Conservation (phyloP, 2,113 vertebrate genomes). For the Tyto alba region DNA sequence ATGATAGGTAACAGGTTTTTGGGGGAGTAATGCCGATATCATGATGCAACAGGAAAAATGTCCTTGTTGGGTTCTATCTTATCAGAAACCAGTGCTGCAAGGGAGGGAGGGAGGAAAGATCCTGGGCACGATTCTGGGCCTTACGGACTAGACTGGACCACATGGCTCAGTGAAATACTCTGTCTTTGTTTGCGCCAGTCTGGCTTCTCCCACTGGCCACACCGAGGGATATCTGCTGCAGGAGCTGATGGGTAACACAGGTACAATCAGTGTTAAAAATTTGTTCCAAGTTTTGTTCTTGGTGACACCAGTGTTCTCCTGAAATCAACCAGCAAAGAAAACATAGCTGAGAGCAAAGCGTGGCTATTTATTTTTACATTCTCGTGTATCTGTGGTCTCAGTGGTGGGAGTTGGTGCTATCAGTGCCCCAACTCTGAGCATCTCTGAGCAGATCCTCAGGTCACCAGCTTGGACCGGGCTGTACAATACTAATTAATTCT, state of each 20-base stretch:
- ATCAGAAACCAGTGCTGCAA: background rate
- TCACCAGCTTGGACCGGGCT: accelerated
- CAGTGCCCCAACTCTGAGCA: background rate
- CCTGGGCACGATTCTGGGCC: background rate
- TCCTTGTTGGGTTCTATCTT: background rate
- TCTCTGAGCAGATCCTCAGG: background rate
- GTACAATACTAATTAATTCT: background rate
- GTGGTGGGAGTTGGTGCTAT: background rate
- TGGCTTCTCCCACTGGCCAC: background rate
- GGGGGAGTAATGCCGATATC: background rate
- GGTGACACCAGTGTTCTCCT: background rate
- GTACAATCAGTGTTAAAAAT: background rate
- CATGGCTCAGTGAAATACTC: background rate
- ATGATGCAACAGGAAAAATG: accelerated
- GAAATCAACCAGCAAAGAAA: background rate
- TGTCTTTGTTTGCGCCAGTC: background rate
- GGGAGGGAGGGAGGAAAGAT: background rate
- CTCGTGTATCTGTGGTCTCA: background rate
- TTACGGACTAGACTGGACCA: background rate
- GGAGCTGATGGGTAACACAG: background rate
- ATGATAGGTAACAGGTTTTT: background rate
- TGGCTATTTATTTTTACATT: background rate
- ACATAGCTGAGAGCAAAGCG: background rate
- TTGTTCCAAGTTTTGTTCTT: background rate
- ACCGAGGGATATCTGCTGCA: background rate